phyloP scores from a whole-genome alignment of 2,113 vertebrate genomes.

The Brienomyrus longianalis region DNA sequence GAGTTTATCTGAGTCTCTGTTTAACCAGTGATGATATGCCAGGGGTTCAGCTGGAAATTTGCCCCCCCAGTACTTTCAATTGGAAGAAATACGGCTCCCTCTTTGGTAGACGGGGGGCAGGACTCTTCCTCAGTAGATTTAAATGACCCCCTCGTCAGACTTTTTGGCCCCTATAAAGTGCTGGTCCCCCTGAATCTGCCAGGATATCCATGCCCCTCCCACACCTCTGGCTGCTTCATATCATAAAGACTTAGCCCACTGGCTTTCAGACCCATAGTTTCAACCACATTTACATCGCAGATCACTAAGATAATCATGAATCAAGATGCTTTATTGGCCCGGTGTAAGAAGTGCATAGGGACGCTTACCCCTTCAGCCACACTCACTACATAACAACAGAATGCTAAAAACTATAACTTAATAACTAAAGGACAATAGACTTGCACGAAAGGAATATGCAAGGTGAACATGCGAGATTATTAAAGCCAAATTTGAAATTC shows the following conservation, averaged over 20 bases:
- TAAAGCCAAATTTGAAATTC: not conserved
- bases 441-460: not conserved
- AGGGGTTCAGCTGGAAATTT: not conserved
- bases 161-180: not conserved
- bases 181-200: not conserved
- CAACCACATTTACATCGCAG: not conserved
- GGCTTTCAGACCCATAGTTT: not conserved
- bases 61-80: not conserved
- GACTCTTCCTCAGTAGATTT: not conserved
- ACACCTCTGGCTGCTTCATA: not conserved
- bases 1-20: not conserved
- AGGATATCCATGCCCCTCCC: too few species aligned
- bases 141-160: not conserved
- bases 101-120: not conserved
- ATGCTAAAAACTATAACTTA: not conserved
- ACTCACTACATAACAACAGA: not conserved
- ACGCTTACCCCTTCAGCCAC: not conserved
- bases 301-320: not conserved
- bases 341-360: not conserved
- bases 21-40: not conserved
- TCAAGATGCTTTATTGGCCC: not conserved
- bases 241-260: not conserved
- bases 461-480: not conserved
- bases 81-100: not conserved
- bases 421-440: not conserved